phyloP scores from a whole-genome alignment of 2,888 invertebrate species.

The Dasypolia templi region DNA sequence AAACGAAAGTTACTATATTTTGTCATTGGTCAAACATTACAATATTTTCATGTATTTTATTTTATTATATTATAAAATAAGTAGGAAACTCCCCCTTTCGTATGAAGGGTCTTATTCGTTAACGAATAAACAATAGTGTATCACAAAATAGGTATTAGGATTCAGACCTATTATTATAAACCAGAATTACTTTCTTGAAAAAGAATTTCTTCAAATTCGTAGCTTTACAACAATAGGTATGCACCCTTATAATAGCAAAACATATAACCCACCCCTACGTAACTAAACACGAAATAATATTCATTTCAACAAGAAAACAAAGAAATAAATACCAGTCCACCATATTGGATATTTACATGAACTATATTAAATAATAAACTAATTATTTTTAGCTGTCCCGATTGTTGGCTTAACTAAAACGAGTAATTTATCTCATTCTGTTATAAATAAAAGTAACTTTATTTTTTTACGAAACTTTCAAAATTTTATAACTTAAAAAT shows the following conservation, averaged over 20 bases:
- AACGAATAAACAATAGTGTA: slow-evolving; percentile 26
- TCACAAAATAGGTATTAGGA: slow-evolving; percentile 32
- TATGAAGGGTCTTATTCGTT: slow-evolving; percentile 22
- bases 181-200: not conserved
- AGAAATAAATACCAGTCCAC: slow-evolving; percentile 46
- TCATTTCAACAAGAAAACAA: slow-evolving; percentile 36
- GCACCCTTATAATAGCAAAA: slow-evolving; percentile 4
- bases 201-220: not conserved
- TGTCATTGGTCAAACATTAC: slow-evolving; percentile 4
- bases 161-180: no score
- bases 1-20: slow-evolving; percentile 3
- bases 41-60: slow-evolving; percentile 22
- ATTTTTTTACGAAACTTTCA: not conserved
- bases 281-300: slow-evolving; percentile 37
- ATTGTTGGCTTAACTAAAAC: not conserved
- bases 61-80: slow-evolving; percentile 28
- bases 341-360: slow-evolving; percentile 36
- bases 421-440: not conserved
- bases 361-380: slow-evolving; percentile 1
- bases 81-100: slow-evolving; percentile 25
- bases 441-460: not conserved
- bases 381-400: not conserved
- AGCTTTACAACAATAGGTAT: not conserved
- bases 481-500: not conserved
- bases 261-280: slow-evolving; percentile 35